These are phyloP conservation scores for Phymatocera aterrima DNA, from an alignment of 2,888 invertebrate genomes.

Conservation along the genomic window DNA sequence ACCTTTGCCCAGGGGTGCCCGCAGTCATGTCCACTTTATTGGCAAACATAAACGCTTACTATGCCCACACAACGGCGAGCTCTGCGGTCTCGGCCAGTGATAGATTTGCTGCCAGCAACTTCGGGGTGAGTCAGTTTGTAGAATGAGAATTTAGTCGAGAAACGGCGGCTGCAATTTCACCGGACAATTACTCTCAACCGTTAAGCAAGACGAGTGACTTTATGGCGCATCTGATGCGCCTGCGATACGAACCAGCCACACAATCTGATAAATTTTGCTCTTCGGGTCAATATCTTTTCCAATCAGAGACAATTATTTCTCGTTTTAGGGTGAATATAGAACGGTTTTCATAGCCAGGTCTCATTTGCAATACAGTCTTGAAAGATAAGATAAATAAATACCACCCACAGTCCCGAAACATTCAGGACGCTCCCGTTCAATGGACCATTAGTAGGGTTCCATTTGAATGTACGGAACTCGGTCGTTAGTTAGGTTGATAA, in stretches of 20 bases:
- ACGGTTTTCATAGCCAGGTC: too few relatives aligned
- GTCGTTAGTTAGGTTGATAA: not conserved
- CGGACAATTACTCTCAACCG: conserved; percentile 7
- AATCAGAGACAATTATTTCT: too few relatives aligned
- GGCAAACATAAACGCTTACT: conserved; percentile 99
- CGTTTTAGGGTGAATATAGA: not conserved
- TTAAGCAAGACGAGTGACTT: conserved; percentile 10
- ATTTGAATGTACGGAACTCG: not conserved
- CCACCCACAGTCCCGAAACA: not conserved
- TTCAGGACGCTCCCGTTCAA: not conserved
- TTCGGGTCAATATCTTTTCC: not conserved
- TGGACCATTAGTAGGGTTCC: not conserved
- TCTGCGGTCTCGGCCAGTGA: conserved; percentile 99
- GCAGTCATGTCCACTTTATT: conserved; percentile 99
- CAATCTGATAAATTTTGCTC: not conserved
- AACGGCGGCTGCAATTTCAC: conserved; percentile 13
- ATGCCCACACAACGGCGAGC: conserved; percentile 98
- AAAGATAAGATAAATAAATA: too few relatives aligned
- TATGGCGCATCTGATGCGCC: not conserved
- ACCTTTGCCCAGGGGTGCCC: conserved; percentile 98
- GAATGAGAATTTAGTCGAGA: conserved; percentile 17
- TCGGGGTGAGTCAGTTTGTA: conserved; percentile 90
- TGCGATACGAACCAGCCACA: not conserved
- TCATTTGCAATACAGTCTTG: too few relatives aligned
- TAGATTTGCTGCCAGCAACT: conserved; percentile 99